A percentile compares a stretch with the other conserved stretches of the same genome.
These are phyloP conservation scores for Kryptolebias marmoratus DNA, from an alignment of 2,113 vertebrate species.

Conservation along the genomic window DNA sequence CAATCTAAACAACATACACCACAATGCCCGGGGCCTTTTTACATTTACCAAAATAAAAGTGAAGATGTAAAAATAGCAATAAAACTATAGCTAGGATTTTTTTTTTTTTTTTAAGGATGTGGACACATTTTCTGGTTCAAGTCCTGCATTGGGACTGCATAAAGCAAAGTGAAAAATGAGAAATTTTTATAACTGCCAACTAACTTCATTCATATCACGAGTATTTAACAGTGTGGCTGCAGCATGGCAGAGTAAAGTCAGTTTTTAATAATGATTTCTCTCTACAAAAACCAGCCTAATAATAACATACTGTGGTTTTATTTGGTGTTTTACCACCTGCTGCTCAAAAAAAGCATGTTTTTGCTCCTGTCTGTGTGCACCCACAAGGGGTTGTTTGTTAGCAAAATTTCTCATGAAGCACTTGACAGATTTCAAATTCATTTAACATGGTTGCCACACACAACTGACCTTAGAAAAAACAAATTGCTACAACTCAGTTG, in stretches of 20 bases:
- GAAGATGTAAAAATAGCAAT: constrained; percentile 5
- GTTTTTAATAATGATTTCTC: not conserved
- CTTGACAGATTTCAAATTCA: no score
- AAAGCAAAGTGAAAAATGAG: constrained; percentile 12
- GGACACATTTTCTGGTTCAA: constrained; percentile 39
- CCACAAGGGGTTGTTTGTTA: no score
- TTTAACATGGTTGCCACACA: no score
- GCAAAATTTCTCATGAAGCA: no score
- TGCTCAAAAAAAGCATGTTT: not conserved
- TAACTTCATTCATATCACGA: constrained; percentile 14
- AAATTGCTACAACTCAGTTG: no score
- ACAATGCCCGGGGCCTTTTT: constrained; percentile 15
- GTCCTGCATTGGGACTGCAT: constrained; percentile 6
- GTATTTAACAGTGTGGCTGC: not conserved
- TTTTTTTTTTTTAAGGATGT: constrained; percentile 15
- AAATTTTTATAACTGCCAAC: constrained; percentile 7
- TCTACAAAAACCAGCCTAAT: not conserved
- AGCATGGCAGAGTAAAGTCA: not conserved
- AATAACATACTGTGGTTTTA: not conserved
- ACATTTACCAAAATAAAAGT: constrained; percentile 24
- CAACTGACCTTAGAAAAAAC: no score
- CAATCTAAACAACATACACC: constrained; percentile 1
- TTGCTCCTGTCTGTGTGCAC: not conserved
- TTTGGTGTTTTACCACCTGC: no score
- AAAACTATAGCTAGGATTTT: constrained; percentile 1